A percentile compares a stretch with the other conserved stretches of the same genome.
These are phyloP conservation scores for Drosophila lutescens DNA, from an alignment of 2,888 invertebrate genomes.

Conservation along the genomic window DNA sequence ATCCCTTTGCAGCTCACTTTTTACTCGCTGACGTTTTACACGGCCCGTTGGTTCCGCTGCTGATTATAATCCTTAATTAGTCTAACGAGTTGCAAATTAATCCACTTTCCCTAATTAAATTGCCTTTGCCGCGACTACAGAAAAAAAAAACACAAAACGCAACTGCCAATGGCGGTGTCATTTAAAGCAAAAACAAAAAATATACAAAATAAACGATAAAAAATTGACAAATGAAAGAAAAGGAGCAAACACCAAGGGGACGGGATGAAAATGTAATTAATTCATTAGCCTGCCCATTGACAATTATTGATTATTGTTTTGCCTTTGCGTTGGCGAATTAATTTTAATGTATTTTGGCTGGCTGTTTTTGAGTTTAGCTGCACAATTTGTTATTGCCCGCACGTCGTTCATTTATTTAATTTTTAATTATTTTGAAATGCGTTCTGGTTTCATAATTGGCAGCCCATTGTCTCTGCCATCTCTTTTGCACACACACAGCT, in stretches of 20 bases:
- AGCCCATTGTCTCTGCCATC: conserved; percentile 47
- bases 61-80: conserved; percentile 83
- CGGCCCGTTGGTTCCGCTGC: conserved; percentile 44
- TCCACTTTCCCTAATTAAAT: conserved; percentile 84
- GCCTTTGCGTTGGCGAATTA: conserved; percentile 45
- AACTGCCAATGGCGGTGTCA: conserved; percentile 34
- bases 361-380: conserved; percentile 49
- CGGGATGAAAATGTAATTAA: conserved; percentile 68
- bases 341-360: conserved; percentile 43
- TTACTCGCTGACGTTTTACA: conserved; percentile 34
- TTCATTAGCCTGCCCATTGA: conserved; percentile 76
- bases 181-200: conserved; percentile 24
- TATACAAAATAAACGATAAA: conserved; percentile 25
- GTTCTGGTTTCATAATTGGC: conserved; percentile 65
- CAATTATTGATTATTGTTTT: conserved; percentile 79
- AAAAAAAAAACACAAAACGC: conserved; percentile 5
- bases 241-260: neutral
- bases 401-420: conserved; percentile 59
- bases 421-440: conserved; percentile 73
- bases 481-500: conserved; percentile 1
- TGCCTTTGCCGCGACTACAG: conserved; percentile 47
- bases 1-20: conserved; percentile 45
- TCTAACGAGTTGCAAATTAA: conserved; percentile 83
- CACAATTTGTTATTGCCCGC: conserved; percentile 16
- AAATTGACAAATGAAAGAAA: conserved; percentile 19